A percentile compares a stretch with the other conserved stretches of the same genome.
Evolutionary conservation across 2,797 vertebrate genomes (phyloP).

Genomic region (Valencia hispanica): DNA sequence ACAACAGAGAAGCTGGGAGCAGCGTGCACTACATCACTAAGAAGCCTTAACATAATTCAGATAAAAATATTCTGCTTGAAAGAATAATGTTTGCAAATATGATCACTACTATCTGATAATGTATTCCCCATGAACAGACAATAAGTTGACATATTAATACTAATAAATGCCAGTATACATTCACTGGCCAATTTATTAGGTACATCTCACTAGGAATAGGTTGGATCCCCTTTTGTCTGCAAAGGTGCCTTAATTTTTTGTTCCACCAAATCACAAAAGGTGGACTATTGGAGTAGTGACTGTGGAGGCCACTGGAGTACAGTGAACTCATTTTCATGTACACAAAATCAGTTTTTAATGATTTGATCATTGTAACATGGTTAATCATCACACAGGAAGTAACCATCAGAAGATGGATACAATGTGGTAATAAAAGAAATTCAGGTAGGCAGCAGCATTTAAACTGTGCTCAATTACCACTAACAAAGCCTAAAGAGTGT

Average conservation of each 20-base stretch:
- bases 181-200: not conserved
- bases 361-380: not conserved
- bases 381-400: not conserved
- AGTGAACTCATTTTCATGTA: not conserved
- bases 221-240: not conserved
- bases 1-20: conserved; percentile 46
- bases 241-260: not conserved
- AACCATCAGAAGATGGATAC: not conserved
- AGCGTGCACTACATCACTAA: conserved; percentile 44
- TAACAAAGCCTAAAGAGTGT: not conserved
- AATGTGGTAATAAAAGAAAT: not conserved
- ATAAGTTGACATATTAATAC: conserved; percentile 56
- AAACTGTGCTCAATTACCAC: not conserved
- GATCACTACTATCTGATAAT: conserved; percentile 29
- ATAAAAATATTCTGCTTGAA: conserved; percentile 55
- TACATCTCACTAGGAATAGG: not conserved
- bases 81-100: conserved; percentile 69
- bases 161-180: conserved; percentile 19
- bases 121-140: conserved; percentile 39
- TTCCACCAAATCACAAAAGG: not conserved
- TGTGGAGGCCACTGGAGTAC: not conserved
- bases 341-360: not conserved
- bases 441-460: not conserved
- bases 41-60: conserved; percentile 62
- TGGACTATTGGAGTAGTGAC: not conserved